Base-by-base conservation (phyloP, 2,797 vertebrate species). In the Gallirallus australis region DNA sequence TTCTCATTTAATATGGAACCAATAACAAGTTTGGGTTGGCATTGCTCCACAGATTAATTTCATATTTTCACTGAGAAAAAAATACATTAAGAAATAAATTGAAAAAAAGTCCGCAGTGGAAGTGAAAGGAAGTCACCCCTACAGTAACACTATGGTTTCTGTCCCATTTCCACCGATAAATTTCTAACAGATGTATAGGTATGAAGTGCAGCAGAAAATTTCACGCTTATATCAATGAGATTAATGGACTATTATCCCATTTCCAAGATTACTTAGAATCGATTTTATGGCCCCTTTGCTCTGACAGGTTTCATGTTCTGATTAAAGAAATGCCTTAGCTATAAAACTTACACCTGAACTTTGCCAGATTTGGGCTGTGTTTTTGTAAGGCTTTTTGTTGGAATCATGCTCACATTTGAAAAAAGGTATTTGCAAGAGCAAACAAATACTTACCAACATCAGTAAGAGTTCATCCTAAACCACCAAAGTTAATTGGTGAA, bases 181-280 rank as follows among this genome's bases (percentile, higher is more conserved):
- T 80, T 60, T 27, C 61, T 93, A 87, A 82, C 60, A 85, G 89
- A 89, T 50, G 48, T 86, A 63, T 37, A 76, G 81, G 39, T 53
- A 76, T 61, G 53, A 94, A 94, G 70, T 57, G 56, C 89, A 90
- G 83, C 71, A 77, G 78, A 84, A 92, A 93, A 86, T 92, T 80
- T 89, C 78, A 92, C 64, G 39, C 78, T 86, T 93, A 68, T 77
- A 96, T 76, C 66, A 64, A 93, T 72, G 76, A 94, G 81, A 95
- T 84, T 92, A 90, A 96, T 94, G 93, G 78, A 77, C 75, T 96
- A 92, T 91, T 91, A 91, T 85, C 81, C 94, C 83, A 89, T 89
- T 93, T 92, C 86, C 78, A 92, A 89, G 89, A 95, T 88, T 85
- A 80, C 75, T 82, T 50, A 89, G 75, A 90, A 91, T 48, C 79